phyloP scores from a whole-genome alignment of 2,113 vertebrate genomes.

The Cebus imitator region DNA sequence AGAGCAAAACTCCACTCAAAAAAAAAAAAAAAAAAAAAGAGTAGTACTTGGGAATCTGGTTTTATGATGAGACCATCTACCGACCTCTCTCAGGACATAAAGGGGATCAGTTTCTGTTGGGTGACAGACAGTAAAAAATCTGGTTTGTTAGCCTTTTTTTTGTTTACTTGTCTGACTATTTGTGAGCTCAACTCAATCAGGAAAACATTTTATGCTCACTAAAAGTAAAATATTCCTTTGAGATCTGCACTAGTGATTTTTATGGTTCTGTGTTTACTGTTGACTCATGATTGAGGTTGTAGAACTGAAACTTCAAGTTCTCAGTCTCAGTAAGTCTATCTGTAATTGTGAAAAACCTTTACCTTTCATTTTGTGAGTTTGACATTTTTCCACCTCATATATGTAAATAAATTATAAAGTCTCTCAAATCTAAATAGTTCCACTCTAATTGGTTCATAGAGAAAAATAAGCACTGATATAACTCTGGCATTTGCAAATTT shows the following conservation, averaged over 20 bases:
- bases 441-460: not conserved
- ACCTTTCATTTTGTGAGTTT: not conserved
- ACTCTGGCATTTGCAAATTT: not conserved
- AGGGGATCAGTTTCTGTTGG: not conserved
- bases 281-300: not conserved
- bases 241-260: not conserved
- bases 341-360: not conserved
- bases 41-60: not conserved
- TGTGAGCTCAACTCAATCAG: not conserved
- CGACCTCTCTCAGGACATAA: not conserved
- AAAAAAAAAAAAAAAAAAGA: too few species aligned
- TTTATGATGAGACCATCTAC: not conserved
- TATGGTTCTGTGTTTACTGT: not conserved
- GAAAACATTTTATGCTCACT: not conserved
- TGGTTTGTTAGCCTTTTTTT: not conserved
- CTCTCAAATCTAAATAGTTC: not conserved
- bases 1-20: too few species aligned
- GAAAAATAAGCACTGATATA: not conserved
- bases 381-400: not conserved
- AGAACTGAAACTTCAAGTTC: not conserved
- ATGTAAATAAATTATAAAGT: slow-evolving; percentile 1
- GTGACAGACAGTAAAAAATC: slow-evolving; percentile 3
- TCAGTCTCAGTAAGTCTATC: not conserved
- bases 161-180: not conserved
- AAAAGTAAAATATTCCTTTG: not conserved